phyloP scores from a whole-genome alignment of 2,113 vertebrate genomes.

The Trogon melanurus region DNA sequence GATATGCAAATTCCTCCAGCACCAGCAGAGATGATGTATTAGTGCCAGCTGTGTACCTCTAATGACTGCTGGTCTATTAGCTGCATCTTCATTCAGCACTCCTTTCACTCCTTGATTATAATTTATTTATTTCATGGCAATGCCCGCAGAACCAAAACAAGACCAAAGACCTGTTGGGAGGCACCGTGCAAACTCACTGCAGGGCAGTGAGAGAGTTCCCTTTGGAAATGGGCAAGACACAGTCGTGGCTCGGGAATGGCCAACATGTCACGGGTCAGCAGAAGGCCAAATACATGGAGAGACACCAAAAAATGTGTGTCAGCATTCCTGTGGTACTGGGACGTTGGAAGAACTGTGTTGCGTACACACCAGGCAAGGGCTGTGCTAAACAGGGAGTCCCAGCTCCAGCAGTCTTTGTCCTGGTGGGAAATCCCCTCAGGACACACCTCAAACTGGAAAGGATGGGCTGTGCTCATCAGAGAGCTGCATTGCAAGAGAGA shows the following conservation, averaged over 20 bases:
- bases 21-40: neutral
- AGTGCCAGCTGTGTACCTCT: constrained; percentile 19
- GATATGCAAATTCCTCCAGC: neutral
- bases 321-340: neutral
- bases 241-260: fast-evolving
- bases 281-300: fast-evolving
- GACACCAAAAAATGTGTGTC: neutral
- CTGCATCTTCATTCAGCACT: neutral
- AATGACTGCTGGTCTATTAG: neutral
- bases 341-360: neutral
- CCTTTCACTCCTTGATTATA: neutral
- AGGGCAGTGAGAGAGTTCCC: neutral
- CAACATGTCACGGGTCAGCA: fast-evolving
- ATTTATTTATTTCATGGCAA: neutral
- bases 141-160: neutral
- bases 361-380: neutral
- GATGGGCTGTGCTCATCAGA: neutral
- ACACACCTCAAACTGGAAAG: neutral
- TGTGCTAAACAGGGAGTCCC: neutral
- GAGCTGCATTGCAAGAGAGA: neutral
- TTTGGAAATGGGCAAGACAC: neutral
- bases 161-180: neutral
- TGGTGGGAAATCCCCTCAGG: neutral
- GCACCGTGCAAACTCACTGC: neutral
- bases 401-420: neutral